Percentiles rank a stretch among this genome's conserved stretches.
phyloP scores from a whole-genome alignment of 2,797 vertebrate genomes.

The Mus minutoides region DNA sequence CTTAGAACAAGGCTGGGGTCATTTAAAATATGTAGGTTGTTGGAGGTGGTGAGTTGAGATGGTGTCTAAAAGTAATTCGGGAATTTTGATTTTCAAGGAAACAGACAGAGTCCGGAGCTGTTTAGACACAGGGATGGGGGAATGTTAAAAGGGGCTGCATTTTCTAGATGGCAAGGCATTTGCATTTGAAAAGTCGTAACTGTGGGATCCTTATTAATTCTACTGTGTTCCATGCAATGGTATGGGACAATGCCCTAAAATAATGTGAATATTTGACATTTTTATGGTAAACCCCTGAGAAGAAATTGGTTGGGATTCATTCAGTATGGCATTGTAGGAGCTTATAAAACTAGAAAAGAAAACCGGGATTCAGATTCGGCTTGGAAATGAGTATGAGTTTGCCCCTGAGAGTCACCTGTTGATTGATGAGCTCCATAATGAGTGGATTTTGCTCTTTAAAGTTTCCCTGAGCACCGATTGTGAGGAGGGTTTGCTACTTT shows the following conservation, averaged over 20 bases:
- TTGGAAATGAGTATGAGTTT: conserved; percentile 12
- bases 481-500: conserved; percentile 47
- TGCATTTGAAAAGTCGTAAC: conserved; percentile 84
- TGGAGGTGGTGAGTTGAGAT: conserved; percentile 40
- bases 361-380: conserved; percentile 79
- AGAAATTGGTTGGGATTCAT: conserved; percentile 86
- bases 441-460: conserved; percentile 46
- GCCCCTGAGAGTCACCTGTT: conserved; percentile 80
- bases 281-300: conserved; percentile 84
- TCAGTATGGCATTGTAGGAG: conserved; percentile 86
- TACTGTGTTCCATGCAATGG: conserved; percentile 70
- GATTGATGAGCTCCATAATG: conserved; percentile 42
- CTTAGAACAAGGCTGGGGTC: neutral
- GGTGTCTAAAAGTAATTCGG: conserved; percentile 59
- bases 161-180: conserved; percentile 76
- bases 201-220: conserved; percentile 83
- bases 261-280: conserved; percentile 86
- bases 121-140: conserved; percentile 35
- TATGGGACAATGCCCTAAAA: conserved; percentile 83
- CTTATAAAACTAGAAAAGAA: conserved; percentile 84
- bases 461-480: neutral
- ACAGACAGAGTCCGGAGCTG: conserved; percentile 56
- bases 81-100: conserved; percentile 70
- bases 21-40: neutral
- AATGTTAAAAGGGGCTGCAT: conserved; percentile 62